Evolutionary conservation across 1,140 invertebrate species (phyloP), one percentile per base, ranked within the genome.

Genomic region (Olivierus martensii): DNA sequence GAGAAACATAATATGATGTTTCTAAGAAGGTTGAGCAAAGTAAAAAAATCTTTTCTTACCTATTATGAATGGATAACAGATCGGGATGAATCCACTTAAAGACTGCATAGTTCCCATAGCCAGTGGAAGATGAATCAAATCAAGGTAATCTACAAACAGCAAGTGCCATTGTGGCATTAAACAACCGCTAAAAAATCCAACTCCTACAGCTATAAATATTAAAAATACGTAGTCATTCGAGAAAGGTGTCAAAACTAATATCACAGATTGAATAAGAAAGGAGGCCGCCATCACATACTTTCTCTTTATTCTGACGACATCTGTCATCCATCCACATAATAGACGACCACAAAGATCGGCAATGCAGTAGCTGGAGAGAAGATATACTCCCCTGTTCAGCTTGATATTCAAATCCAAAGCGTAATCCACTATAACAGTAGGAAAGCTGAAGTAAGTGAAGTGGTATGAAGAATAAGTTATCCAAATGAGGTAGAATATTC

Each of bases 401-500:
- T 54, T 46, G 3, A 58, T 39, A 9, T 52, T 56, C 21, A 49
- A 46, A 50, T 62, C 60, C 22, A 58, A 34, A 9, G 51, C 56
- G 49, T 59, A 62, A 17, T 62, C 60, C 12, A 62, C 55, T 11
- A 62, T 60, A 3, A 62, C 52, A 10, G 58, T 56, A 3, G 46
- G 28, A 35, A 59, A 60, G 7, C 53, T 60, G 46, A 55, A 56
- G 38, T 54, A 60, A 2, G 46, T 50, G 35, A 51, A 43, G 34
- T 51, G 49, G 18, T 55, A 60, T 11, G 52, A 38, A 0, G 46
- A 46, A 21, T 57, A 53, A 10, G 49, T 53, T 28, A 28, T 28
- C 28, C 28, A 28, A 28, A 28, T 28, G 9, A 28, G 28, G 28
- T 28, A 28, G 9, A 28, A 28, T 28, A 28, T 28, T 9, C 28